Base-by-base conservation (phyloP, 1,140 invertebrate genomes). In the Neuroterus valhalla region DNA sequence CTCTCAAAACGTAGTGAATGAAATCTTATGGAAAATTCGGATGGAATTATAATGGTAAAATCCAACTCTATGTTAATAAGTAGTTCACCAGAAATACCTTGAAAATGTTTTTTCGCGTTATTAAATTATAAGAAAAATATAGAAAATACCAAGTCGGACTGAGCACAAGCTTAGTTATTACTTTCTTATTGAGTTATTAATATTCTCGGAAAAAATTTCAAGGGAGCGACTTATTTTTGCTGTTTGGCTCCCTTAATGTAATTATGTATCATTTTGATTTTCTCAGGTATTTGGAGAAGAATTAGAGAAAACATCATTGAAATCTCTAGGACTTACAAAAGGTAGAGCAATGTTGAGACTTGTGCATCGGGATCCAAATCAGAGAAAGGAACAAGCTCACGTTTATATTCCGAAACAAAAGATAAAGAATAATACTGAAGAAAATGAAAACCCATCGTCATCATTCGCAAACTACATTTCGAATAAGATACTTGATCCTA, bases 321-420 rank as follows among this genome's bases (percentile, higher is more conserved):
- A 93, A 77, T 93, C 92, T 26, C 86, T 97, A 46, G 96, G 96
- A 10, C 89, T 97, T 42, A 93, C 93, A 23, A 91, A 92, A 75
- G 96, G 96, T 11, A 93, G 93, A 86, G 96, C 95, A 19, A 92
- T 95, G 88, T 88, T 95, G 71, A 90, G 94, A 71, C 82, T 94
- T 55, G 86, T 91, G 42, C 85, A 91, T 81, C 86, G 86, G 75
- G 88, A 91, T 74, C 89, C 90, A 3, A 91, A 93, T 75, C 89
- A 91, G 74, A 79, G 92, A 3, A 91, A 90, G 78, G 88, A 86
- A 62, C 92, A 94, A 87, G 93, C 93, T 23, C 93, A 94, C 89
- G 91, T 93, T 8, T 93, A 92, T 77, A 85, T 89, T 66, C 88
- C 88, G 44, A 72, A 91, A n/a, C n/a, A n/a, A 74, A 83, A 86